phyloP scores from a whole-genome alignment of 1,140 invertebrate genomes.

The Zaprionus nigranus region DNA sequence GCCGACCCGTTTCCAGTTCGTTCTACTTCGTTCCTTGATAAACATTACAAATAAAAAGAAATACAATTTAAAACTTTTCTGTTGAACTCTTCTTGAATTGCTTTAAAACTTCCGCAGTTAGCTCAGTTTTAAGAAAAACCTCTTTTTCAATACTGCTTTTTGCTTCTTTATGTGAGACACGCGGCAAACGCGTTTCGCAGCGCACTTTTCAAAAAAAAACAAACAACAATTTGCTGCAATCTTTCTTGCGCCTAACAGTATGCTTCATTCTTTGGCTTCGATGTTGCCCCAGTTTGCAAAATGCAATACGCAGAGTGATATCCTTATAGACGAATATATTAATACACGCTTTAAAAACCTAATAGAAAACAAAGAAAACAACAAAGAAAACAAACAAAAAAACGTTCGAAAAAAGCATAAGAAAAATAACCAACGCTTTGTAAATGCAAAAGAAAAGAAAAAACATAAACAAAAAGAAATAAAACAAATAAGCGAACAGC shows the following conservation, averaged over 20 bases:
- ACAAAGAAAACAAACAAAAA: conserved; percentile 29
- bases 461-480: conserved; percentile 51
- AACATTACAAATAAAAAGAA: neutral
- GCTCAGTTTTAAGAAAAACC: conserved; percentile 12
- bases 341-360: conserved; percentile 77
- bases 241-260: conserved; percentile 63
- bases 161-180: conserved; percentile 47
- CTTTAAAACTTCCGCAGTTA: conserved; percentile 17
- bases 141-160: conserved; percentile 44
- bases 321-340: conserved; percentile 81
- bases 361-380: conserved; percentile 37
- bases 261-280: conserved; percentile 76
- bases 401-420: conserved; percentile 25
- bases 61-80: neutral
- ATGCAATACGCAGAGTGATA: conserved; percentile 68
- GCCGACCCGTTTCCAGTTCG: neutral
- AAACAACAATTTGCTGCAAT: conserved; percentile 1
- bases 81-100: conserved; percentile 2
- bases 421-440: conserved; percentile 62
- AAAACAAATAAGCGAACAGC: conserved; percentile 44
- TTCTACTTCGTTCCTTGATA: neutral
- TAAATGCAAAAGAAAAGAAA: conserved; percentile 70
- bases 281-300: conserved; percentile 54
- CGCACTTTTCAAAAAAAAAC: conserved; percentile 27
- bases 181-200: conserved; percentile 39